Percentiles rank a stretch among this genome's conserved stretches.
Conservation (phyloP, 2,797 vertebrate species). For the Spatula versicolor region DNA sequence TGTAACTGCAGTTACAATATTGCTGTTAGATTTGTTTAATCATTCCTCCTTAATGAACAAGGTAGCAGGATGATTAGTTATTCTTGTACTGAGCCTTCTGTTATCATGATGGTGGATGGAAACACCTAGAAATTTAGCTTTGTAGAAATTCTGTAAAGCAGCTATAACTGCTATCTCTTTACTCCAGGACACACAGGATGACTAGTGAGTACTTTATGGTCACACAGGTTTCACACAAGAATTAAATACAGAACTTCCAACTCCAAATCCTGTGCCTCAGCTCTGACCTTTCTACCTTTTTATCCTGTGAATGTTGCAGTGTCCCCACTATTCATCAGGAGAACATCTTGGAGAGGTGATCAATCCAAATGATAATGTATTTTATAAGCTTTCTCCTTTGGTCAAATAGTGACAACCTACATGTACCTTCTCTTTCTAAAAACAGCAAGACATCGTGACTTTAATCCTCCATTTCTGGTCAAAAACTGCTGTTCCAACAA, state of each 20-base stretch:
- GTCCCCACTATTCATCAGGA: not conserved
- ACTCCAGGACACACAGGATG: not conserved
- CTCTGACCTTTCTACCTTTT: fast-evolving
- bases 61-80: not conserved
- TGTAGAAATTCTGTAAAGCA: not conserved
- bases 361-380: not conserved
- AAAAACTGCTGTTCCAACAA: not conserved
- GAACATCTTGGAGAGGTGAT: not conserved
- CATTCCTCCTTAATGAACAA: not conserved
- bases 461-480: not conserved
- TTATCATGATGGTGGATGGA: not conserved
- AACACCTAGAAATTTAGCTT: not conserved
- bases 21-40: not conserved
- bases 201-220: not conserved
- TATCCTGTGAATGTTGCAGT: not conserved
- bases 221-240: not conserved
- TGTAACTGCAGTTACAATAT: not conserved
- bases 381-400: not conserved
- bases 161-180: not conserved
- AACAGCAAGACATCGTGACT: not conserved
- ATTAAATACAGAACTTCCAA: not conserved
- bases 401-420: not conserved
- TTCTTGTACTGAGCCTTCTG: not conserved
- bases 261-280: not conserved
- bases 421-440: not conserved